These are phyloP conservation scores for Jacana jacana DNA, from an alignment of 2,113 vertebrate species.

Conservation along the genomic window DNA sequence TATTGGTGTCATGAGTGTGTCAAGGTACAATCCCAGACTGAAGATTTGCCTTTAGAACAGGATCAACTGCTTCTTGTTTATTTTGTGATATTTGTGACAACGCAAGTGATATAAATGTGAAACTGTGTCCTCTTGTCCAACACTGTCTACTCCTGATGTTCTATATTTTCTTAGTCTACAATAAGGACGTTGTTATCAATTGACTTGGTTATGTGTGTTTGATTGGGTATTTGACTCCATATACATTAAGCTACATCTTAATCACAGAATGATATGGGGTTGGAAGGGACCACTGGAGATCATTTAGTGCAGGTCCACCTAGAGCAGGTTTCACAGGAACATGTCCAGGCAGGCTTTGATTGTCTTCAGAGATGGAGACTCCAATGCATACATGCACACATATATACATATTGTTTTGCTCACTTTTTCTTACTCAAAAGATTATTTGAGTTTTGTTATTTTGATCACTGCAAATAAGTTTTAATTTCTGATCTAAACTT, in stretches of 20 bases:
- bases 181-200: background rate
- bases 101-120: background rate
- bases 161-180: background rate
- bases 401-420: background rate
- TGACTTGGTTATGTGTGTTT: background rate
- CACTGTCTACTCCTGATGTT: background rate
- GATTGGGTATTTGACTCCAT: background rate
- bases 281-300: too few relatives aligned
- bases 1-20: background rate
- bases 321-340: too few relatives aligned
- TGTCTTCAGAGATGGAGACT: too few relatives aligned
- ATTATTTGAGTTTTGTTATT: background rate
- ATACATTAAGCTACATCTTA: background rate
- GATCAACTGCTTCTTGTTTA: background rate
- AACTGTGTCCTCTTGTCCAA: background rate
- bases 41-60: background rate
- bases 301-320: too few relatives aligned
- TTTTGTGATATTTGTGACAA: background rate
- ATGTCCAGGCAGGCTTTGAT: too few relatives aligned
- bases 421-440: background rate
- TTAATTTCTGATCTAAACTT: background rate
- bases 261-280: too few relatives aligned
- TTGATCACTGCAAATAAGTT: background rate
- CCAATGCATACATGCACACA: too few relatives aligned
- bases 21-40: background rate